Conservation (phyloP, 2,797 vertebrate species). For the Phylloscopus collybita region DNA sequence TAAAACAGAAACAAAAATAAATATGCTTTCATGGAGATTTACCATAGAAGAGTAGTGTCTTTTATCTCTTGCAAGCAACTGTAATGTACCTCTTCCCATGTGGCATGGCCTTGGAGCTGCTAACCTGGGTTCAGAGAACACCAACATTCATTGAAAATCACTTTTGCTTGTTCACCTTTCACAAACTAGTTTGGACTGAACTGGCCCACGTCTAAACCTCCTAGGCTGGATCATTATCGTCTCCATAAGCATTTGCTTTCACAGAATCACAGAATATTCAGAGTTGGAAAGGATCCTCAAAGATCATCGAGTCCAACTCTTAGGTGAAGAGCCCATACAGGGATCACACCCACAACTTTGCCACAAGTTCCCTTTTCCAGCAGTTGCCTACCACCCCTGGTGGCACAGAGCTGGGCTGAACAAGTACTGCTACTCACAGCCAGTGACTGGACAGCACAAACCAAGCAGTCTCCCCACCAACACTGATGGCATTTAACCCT, state of each 20-base stretch:
- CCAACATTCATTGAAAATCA: background rate
- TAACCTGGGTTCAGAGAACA: background rate
- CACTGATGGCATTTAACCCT: background rate
- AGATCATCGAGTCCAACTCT: background rate
- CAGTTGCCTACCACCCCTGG: background rate
- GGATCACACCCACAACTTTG: background rate
- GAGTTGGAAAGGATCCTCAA: background rate
- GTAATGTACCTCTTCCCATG: background rate
- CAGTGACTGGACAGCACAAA: background rate
- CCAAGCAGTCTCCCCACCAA: background rate
- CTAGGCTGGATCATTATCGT: background rate
- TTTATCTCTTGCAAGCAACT: background rate
- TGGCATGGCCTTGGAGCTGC: accelerated
- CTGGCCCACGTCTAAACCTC: background rate
- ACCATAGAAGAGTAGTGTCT: background rate
- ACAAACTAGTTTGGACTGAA: background rate
- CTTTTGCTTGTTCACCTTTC: background rate
- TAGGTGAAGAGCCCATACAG: background rate
- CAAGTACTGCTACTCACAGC: accelerated
- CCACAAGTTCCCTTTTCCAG: background rate
- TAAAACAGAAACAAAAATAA: background rate
- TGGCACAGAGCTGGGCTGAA: background rate
- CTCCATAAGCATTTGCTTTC: background rate
- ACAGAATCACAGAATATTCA: background rate
- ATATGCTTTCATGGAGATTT: background rate